Evolutionary conservation across 2,888 invertebrate genomes (phyloP).

Genomic region (Leptarthrus brevirostris): DNA sequence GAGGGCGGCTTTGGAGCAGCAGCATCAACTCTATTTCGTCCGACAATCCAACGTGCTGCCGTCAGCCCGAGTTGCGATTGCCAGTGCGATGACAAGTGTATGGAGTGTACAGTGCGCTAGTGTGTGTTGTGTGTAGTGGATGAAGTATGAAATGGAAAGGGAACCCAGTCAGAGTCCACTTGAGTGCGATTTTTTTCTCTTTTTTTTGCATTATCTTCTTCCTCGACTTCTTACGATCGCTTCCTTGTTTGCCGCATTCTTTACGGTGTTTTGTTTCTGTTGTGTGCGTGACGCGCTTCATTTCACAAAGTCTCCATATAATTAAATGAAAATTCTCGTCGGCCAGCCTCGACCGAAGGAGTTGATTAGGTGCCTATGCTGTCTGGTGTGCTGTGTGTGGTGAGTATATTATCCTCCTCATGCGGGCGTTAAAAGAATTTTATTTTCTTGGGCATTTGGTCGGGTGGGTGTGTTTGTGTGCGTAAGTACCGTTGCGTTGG

Average conservation of each 20-base stretch:
- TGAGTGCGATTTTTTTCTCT: conserved; percentile 22
- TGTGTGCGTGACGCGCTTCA: conserved; percentile 37
- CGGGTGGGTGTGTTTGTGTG: neutral
- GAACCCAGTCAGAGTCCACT: conserved; percentile 5
- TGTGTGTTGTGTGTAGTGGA: neutral
- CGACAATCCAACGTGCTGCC: conserved; percentile 31
- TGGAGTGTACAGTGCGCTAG: conserved; percentile 4
- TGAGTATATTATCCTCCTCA: no score
- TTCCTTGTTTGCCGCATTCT: conserved; percentile 49
- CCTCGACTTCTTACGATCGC: conserved; percentile 44
- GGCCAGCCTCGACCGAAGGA: neutral
- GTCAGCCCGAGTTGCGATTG: conserved; percentile 8
- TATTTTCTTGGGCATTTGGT: conserved; percentile 33
- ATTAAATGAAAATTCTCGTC: conserved; percentile 29
- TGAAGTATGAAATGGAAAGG: conserved; percentile 31
- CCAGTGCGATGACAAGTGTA: conserved; percentile 44
- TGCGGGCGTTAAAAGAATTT: conserved; percentile 30
- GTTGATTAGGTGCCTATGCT: neutral
- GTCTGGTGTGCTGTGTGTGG: conserved; percentile 1
- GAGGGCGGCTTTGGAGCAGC: conserved; percentile 31
- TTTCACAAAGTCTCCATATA: conserved; percentile 22
- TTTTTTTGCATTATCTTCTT: conserved; percentile 41
- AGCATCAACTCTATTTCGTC: conserved; percentile 11
- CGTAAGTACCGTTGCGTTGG: neutral
- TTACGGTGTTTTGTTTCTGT: conserved; percentile 23